Conservation (phyloP, 2,113 vertebrate species). For the Perca fluviatilis region DNA sequence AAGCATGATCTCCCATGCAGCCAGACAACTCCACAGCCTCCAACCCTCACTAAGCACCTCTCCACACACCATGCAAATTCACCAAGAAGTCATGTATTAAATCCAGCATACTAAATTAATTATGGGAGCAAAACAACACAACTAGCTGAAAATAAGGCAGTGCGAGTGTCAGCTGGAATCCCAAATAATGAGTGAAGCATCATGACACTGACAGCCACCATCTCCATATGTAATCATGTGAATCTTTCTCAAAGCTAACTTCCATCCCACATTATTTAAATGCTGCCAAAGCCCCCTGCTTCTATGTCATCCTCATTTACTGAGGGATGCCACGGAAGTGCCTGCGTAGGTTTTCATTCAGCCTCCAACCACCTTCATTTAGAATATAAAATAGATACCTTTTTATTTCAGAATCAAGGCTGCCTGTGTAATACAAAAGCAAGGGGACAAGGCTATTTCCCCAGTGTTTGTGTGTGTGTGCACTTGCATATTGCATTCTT, state of each 20-base stretch:
- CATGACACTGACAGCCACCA: neutral
- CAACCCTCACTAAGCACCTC: conserved; percentile 46
- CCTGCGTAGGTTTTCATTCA: neutral
- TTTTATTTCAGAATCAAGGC: neutral
- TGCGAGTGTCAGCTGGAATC: neutral
- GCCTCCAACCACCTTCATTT: neutral
- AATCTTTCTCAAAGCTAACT: neutral
- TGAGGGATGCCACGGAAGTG: neutral
- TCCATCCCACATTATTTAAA: conserved; percentile 9
- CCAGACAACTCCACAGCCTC: conserved; percentile 51
- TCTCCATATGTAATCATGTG: conserved; percentile 2
- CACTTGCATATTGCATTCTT: conserved; percentile 3
- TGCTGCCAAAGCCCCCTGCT: neutral
- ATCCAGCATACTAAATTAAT: no score
- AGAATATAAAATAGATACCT: neutral
- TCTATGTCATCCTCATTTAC: neutral
- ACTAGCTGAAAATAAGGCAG: neutral
- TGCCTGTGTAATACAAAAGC: neutral
- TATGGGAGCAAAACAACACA: conserved; percentile 6
- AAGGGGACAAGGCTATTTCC: neutral
- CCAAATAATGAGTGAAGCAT: conserved; percentile 5
- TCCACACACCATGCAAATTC: conserved; percentile 51
- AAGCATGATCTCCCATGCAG: conserved; percentile 68
- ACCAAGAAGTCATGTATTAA: conserved; percentile 7
- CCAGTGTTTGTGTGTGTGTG: neutral